Evolutionary conservation across 2,113 vertebrate species (phyloP).

Genomic region (Sclerurus mexicanus): DNA sequence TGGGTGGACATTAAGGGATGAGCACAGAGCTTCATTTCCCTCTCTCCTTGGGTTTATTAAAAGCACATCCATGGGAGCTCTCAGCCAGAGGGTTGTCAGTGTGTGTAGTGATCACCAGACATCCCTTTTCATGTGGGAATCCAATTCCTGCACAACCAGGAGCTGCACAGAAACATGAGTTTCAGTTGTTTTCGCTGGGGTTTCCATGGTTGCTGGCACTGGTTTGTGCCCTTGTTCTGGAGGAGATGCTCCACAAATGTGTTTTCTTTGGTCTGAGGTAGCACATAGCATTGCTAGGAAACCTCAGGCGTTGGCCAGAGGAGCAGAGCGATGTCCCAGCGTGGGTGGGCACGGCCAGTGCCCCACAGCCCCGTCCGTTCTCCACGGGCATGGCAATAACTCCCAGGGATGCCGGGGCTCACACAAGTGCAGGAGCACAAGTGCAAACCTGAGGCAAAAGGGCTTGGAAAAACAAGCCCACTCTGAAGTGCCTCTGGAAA

Average conservation of each 20-base stretch:
- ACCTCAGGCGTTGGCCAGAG: neutral
- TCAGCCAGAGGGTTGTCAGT: neutral
- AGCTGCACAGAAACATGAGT: neutral
- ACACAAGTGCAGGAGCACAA: neutral
- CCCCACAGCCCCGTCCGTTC: neutral
- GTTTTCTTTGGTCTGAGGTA: neutral
- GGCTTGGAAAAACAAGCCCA: neutral
- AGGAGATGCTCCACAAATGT: neutral
- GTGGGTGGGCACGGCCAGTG: neutral
- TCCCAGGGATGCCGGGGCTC: too few relatives aligned
- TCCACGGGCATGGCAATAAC: rapidly evolving
- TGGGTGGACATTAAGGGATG: neutral
- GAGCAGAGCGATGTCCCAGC: neutral
- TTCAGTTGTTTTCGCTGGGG: neutral
- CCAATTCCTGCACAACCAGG: neutral
- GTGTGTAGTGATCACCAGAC: neutral
- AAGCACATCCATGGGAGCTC: neutral
- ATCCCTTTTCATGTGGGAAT: neutral
- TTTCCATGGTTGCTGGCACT: neutral
- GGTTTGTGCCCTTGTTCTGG: neutral
- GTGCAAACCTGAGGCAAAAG: neutral
- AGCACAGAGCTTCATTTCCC: neutral
- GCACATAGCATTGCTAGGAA: neutral
- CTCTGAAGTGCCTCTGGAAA: neutral
- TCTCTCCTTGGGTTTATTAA: neutral